These are phyloP conservation scores for Litocranius walleri DNA, from an alignment of 2,113 vertebrate species.

Conservation along the genomic window DNA sequence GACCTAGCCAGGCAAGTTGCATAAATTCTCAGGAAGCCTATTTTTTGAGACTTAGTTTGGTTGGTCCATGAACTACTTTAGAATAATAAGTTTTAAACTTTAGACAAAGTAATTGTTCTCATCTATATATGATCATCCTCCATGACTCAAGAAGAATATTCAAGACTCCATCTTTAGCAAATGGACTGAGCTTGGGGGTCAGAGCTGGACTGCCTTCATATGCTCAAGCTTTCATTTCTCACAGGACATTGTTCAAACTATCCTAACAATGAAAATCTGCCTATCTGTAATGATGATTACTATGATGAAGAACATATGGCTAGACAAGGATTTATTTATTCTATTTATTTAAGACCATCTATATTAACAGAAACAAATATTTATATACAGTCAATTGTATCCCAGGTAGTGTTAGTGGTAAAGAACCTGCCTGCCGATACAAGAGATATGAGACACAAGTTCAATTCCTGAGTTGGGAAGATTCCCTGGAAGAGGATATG, in stretches of 20 bases:
- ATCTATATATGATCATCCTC: not conserved
- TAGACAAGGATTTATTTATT: not conserved
- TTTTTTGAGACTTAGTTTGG: not conserved
- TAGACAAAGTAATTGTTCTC: not conserved
- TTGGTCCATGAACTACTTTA: not conserved
- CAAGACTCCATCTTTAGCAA: not conserved
- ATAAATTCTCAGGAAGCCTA: not conserved
- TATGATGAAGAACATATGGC: not conserved
- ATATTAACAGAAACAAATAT: not conserved
- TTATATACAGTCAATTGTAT: not conserved
- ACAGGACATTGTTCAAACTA: not conserved
- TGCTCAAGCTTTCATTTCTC: not conserved
- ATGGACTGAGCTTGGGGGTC: not conserved
- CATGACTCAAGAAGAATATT: not conserved
- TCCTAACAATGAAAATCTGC: not conserved
- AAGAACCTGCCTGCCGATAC: not conserved
- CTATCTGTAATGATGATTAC: not conserved
- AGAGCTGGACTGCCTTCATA: not conserved
- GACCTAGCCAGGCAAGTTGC: not conserved
- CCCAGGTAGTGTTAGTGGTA: not conserved
- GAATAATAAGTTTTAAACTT: not conserved
- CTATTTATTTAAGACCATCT: not conserved
- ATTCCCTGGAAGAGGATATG: not conserved
- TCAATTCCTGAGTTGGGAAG: not conserved
- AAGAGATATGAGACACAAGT: not conserved